Evolutionary conservation across 1,140 invertebrate species (phyloP), one percentile per base, ranked within the genome.

Genomic region (Hetaerina americana): DNA sequence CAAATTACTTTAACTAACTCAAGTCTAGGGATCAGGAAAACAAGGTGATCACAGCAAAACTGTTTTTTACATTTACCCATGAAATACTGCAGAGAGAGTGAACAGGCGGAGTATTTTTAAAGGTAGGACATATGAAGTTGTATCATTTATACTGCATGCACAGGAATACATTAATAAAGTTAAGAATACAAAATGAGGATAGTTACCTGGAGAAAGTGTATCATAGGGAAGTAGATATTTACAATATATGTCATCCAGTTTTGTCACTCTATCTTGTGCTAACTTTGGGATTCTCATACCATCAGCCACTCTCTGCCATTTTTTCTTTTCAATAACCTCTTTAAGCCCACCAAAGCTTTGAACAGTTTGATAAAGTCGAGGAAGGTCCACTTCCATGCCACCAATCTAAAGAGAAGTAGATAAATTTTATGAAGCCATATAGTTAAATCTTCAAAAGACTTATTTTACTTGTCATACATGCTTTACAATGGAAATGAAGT

Each of bases 211-310:
- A 0, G 91, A 90, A 5, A 97, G 80, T 0, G 91, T 93, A 75
- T 95, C 93, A 79, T 95, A 97, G 0, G 95, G 93, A 71, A 98
- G 81, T 27, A 97, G 82, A 82, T 95, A 97, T 87, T 95, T 95
- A 80, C 94, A 93, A 79, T 97, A 98, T 72, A 96, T 90, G 76
- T 93, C 89, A 79, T 97, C 94, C 8, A 98, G 81, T 79, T 94
- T 94, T 0, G 90, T 90, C 5, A 91, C 88, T 27, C 92, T 84
- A 80, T 95, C 92, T 76, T 94, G 91, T 0, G 90, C 88, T 27
- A 88, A 85, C 82, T 92, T 92, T 0, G 92, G 90, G 75, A 96
- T 91, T 77, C 89, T 89, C 88, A 97, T 90, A 5, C 88, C 85
- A 76, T 97, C 94, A 0, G 93, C 94, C 15, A 97, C 91, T 76